phyloP scores from a whole-genome alignment of 2,888 invertebrate genomes.

The Agrotis clavis region DNA sequence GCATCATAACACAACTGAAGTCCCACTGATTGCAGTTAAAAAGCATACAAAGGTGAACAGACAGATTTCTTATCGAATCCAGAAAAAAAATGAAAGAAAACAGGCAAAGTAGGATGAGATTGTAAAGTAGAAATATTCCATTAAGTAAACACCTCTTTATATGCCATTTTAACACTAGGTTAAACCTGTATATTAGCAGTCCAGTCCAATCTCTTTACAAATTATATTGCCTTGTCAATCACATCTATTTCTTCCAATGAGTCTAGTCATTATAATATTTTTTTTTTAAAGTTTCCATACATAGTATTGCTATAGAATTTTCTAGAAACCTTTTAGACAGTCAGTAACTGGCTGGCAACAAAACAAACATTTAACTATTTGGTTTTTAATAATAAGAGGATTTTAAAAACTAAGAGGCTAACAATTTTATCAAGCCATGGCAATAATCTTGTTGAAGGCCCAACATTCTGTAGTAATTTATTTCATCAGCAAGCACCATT shows the following conservation, averaged over 20 bases:
- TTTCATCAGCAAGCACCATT: slow-evolving; percentile 12
- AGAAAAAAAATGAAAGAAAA: too few species aligned
- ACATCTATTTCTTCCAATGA: neutral
- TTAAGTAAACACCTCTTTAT: too few species aligned
- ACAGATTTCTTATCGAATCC: too few species aligned
- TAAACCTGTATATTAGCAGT: too few species aligned
- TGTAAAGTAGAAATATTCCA: too few species aligned
- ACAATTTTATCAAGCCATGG: neutral
- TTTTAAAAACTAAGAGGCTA: neutral
- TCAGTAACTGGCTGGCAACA: neutral
- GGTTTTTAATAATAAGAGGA: too few species aligned
- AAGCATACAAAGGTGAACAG: too few species aligned
- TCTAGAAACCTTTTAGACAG: slow-evolving; percentile 6
- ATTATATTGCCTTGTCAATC: neutral
- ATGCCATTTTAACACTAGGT: too few species aligned
- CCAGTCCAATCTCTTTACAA: too few species aligned
- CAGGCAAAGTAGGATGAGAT: too few species aligned
- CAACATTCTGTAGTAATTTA: slow-evolving; percentile 20
- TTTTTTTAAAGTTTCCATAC: neutral
- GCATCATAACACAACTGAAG: too few species aligned
- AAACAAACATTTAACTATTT: neutral
- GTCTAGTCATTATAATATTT: neutral
- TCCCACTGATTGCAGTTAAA: too few species aligned
- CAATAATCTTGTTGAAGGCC: neutral
- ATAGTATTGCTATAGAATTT: neutral